Percentiles rank a stretch among this genome's conserved stretches.
phyloP scores from a whole-genome alignment of 2,113 vertebrate species.

The Oxyura jamaicensis region DNA sequence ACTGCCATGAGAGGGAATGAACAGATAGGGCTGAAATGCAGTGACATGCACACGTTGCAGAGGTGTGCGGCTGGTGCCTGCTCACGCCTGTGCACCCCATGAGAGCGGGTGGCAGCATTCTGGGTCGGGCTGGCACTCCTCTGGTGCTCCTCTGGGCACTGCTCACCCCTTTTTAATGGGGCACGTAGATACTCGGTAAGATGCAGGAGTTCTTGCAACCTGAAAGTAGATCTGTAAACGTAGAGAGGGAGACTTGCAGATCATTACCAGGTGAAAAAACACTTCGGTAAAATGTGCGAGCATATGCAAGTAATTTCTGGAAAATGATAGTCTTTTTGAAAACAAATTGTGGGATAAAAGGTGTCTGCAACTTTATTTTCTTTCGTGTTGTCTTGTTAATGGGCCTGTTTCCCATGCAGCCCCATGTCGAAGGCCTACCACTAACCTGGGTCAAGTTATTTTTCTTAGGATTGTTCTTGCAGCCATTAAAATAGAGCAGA shows the following conservation, averaged over 20 bases:
- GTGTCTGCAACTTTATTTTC: not conserved
- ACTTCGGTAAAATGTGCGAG: not conserved
- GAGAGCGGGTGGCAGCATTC: not conserved
- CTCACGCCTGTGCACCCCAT: not conserved
- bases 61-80: rapidly evolving
- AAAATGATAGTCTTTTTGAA: not conserved
- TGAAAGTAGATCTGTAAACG: not conserved
- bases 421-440: not conserved
- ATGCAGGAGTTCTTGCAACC: not conserved
- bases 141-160: not conserved
- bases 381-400: not conserved
- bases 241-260: not conserved
- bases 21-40: rapidly evolving
- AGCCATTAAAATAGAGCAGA: not conserved
- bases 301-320: constrained; percentile 6
- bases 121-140: rapidly evolving
- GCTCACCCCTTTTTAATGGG: not conserved
- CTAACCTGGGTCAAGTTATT: not conserved
- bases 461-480: not conserved
- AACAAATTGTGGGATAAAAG: constrained; percentile 2
- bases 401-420: not conserved
- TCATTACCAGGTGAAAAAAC: constrained; percentile 55
- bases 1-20: rapidly evolving
- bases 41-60: rapidly evolving
- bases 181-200: not conserved